Evolutionary conservation across 2,113 vertebrate species (phyloP), one percentile per base, ranked within the genome.

Genomic region (Paracanthobrama guichenoti): DNA sequence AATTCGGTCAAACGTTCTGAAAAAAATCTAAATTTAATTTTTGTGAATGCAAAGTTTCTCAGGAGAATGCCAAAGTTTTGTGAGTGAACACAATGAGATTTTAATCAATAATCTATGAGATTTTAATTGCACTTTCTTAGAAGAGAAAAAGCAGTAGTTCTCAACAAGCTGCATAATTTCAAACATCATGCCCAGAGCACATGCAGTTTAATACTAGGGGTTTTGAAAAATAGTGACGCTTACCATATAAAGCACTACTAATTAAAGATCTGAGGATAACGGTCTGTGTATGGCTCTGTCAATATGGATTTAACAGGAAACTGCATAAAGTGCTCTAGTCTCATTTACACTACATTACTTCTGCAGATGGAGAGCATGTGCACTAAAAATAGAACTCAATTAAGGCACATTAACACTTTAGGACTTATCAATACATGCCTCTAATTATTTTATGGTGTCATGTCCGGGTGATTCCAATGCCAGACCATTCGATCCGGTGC

Each of bases 371-470:
- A 81, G 46, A 50, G 2, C 57, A 62, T 64, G 14, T 16, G 39
- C 1, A 20, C 64, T 67, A 50, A 48, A 81, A 81, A 69, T 22
- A 81, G 46, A 39, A 39, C 46, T 66, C 20, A 81, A 81, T 71
- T 81, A 81, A 55, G 48, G 44, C 79, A 71, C 66, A 39, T 81
- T 81, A 81, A 42, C 79, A 57, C 79, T 71, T 81, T 55, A 81
- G 44, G 66, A 81, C 18, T 66, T 71, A 71, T 81, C 66, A 46
- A 71, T 71, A 71, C 28, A n/a, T n/a, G 44, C 18, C 79, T 81
- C 46, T 81, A 81, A 71, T 81, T 81, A 81, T 71, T 69, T 71
- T n/a, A 42, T 7, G 28, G 20, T 11, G 3, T 69, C 28, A 71
- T 11, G 28, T 57, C 31, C 2, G 55, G 11, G 76, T 74, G 67